Evolutionary conservation across 2,888 invertebrate genomes (phyloP).

Genomic region (Tribolium freemani): DNA sequence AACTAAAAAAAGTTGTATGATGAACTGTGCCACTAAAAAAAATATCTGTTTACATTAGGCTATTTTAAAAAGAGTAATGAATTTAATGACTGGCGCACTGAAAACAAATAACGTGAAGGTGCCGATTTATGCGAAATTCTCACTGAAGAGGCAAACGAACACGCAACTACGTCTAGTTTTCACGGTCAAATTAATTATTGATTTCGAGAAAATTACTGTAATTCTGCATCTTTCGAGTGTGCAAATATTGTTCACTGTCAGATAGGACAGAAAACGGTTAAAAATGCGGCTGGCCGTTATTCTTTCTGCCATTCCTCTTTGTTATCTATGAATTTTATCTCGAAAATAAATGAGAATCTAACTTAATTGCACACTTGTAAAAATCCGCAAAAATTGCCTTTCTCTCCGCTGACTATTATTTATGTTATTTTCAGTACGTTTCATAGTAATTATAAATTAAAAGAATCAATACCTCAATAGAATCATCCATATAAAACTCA

Average conservation of each 20-base stretch:
- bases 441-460: not conserved
- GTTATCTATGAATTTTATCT: not conserved
- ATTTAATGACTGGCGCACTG: not conserved
- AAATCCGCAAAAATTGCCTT: not conserved
- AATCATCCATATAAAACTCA: not conserved
- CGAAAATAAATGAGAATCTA: not conserved
- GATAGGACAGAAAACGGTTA: too few relatives aligned
- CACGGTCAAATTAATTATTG: constrained; percentile 25
- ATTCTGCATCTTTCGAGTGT: not conserved
- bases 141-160: not conserved
- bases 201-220: not conserved
- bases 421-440: not conserved
- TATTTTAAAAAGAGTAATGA: constrained; percentile 30
- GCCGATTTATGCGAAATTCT: constrained; percentile 1
- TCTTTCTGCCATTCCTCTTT: not conserved
- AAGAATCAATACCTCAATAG: not conserved
- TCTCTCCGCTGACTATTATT: not conserved
- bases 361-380: not conserved
- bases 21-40: constrained; percentile 25
- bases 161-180: constrained; percentile 7
- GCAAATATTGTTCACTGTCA: too few relatives aligned
- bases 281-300: not conserved
- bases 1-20: constrained; percentile 31
- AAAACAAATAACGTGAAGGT: not conserved
- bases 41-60: constrained; percentile 30